phyloP scores from a whole-genome alignment of 1,140 invertebrate genomes.

The Saccostrea echinata region DNA sequence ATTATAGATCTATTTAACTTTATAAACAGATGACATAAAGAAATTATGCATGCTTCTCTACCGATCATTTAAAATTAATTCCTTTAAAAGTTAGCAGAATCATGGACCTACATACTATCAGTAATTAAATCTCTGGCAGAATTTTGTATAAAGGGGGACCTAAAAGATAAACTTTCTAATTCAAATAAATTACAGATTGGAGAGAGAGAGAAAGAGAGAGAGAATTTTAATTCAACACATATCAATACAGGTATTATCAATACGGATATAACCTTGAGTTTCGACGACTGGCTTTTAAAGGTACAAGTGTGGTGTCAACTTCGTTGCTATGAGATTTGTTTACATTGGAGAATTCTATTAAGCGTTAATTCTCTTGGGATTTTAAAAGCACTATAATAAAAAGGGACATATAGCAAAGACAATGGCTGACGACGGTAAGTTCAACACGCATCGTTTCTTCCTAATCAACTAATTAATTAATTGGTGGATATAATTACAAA shows the following conservation, averaged over 20 bases:
- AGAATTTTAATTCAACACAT: neutral
- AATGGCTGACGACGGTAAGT: slow-evolving; percentile 20
- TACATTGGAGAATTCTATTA: neutral
- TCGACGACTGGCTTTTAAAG: slow-evolving; percentile 16
- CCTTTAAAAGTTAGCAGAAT: no score
- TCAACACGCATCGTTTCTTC: slow-evolving; percentile 1
- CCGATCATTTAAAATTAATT: no score
- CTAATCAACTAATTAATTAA: slow-evolving; percentile 19
- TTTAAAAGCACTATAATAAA: slow-evolving; percentile 30
- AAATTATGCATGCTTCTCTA: no score
- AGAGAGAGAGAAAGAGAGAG: neutral
- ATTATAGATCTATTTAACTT: no score
- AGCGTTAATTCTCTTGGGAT: slow-evolving; percentile 34
- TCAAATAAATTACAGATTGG: no score
- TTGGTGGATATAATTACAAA: neutral
- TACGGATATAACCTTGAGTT: slow-evolving; percentile 3
- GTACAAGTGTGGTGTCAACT: neutral
- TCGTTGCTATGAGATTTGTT: slow-evolving; percentile 33
- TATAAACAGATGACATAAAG: no score
- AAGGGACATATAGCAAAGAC: slow-evolving; percentile 6
- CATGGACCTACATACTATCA: no score
- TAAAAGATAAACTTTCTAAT: no score
- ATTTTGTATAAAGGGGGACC: no score
- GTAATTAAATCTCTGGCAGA: neutral
- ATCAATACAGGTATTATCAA: neutral